Base-by-base conservation (phyloP, 2,797 vertebrate species). In the Bovichtus diacanthus region DNA sequence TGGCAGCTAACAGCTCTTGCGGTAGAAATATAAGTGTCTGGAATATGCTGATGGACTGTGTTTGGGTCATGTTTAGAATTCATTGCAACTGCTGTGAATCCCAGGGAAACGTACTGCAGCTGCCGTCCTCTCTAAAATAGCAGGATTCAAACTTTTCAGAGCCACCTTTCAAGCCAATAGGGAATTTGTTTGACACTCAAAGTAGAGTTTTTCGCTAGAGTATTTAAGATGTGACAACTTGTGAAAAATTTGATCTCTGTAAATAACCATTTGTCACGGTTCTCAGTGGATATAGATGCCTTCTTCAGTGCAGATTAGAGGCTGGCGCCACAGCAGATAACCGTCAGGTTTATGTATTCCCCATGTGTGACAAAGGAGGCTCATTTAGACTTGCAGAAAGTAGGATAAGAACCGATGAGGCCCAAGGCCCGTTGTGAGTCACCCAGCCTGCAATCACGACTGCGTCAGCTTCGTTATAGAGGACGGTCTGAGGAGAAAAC, bases 341-440 rank as follows among this genome's bases (percentile, higher is more conserved):
- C 21, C 6, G 15, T 69, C 44, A 60, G 27, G 46, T 72, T 67
- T 54, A 60, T 67, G n/a, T 44, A 39, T 74, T 50, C 39, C 49
- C 41, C 44, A 9, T 41, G 19, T 63, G 76, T 76, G 74, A 73
- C 71, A 60, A 78, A 77, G 36, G 9, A 49, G 34, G 25, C 56
- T 10, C 38, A 79, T 73, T 67, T 64, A 70, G 39, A 53, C 39
- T 55, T 39, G 27, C 51, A 51, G 73, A 23, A 54, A 82, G 54
- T 60, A 50, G 68, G 72, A 51, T 70, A 70, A 72, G 72, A 76
- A 36, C 38, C 68, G 55, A 88, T 81, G 81, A 76, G 36, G 64
- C 73, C 62, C 13, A 9, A 23, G 73, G 80, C 50, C 36, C 19
- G 13, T 6, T 2, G 46, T 67, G 82, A 87, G 70, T 78, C 64